Conservation (phyloP, 2,113 vertebrate genomes). For the Agelaius tricolor region DNA sequence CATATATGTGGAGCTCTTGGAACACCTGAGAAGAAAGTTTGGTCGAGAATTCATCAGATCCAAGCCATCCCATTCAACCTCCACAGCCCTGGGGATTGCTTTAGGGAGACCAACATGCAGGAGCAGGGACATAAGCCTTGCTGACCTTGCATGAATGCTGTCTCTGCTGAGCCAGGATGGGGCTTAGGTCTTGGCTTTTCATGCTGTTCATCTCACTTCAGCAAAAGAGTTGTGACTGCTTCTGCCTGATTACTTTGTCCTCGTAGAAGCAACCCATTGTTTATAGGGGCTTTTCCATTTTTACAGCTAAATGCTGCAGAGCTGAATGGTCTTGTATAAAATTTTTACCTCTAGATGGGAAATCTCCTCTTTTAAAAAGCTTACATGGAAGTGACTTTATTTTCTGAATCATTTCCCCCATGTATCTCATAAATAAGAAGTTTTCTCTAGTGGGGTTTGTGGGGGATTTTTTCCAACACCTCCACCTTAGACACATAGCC, state of each 20-base stretch:
- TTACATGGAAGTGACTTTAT: not conserved
- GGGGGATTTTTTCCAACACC: not conserved
- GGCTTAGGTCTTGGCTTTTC: not conserved
- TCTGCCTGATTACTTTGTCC: not conserved
- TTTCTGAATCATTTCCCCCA: not conserved
- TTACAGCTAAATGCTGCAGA: not conserved
- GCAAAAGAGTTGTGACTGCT: not conserved
- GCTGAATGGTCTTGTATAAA: not conserved
- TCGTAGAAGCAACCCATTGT: not conserved
- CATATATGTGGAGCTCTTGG: not conserved
- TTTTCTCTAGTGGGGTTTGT: not conserved
- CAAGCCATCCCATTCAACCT: not conserved
- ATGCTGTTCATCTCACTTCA: not conserved
- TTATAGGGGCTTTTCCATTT: not conserved
- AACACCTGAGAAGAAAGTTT: not conserved
- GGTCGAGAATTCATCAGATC: not conserved
- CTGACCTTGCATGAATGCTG: accelerated
- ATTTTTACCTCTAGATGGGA: not conserved
- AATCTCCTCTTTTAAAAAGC: not conserved
- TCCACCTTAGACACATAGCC: not conserved
- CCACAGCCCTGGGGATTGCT: not conserved
- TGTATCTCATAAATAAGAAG: not conserved
- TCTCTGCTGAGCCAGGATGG: not conserved
- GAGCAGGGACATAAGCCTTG: not conserved
- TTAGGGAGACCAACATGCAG: not conserved